Percentiles rank a stretch among this genome's conserved stretches.
Evolutionary conservation across 2,888 invertebrate genomes (phyloP).

Genomic region (Gandaritis pyraliata): DNA sequence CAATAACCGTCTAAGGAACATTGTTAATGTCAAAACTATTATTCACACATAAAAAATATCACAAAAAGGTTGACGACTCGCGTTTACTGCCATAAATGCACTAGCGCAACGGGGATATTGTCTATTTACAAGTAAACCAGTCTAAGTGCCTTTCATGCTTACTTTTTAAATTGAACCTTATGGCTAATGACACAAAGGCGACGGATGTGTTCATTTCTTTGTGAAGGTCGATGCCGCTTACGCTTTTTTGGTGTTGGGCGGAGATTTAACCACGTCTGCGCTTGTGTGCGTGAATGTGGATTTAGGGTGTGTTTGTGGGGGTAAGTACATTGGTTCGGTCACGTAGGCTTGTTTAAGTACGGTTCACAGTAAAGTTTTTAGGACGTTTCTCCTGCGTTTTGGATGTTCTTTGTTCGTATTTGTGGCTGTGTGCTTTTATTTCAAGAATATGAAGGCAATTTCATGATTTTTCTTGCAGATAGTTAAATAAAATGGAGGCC

Average conservation of each 20-base stretch:
- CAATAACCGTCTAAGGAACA: constrained; percentile 39
- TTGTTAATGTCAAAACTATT: constrained; percentile 58
- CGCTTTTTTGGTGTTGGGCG: constrained; percentile 45
- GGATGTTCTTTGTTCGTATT: constrained; percentile 58
- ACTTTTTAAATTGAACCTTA: constrained; percentile 53
- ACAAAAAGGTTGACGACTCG: constrained; percentile 76
- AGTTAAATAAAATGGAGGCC: not conserved
- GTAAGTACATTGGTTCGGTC: constrained; percentile 74
- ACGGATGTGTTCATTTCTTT: constrained; percentile 73
- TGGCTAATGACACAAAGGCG: constrained; percentile 46
- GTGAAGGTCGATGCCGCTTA: constrained; percentile 76
- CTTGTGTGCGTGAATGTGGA: constrained; percentile 63
- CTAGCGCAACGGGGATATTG: constrained; percentile 80
- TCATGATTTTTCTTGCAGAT: not conserved
- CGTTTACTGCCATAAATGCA: constrained; percentile 80
- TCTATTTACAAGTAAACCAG: constrained; percentile 49
- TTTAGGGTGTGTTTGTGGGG: constrained; percentile 61
- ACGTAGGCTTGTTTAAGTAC: constrained; percentile 75
- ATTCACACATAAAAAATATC: constrained; percentile 64
- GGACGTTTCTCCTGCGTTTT: constrained; percentile 56
- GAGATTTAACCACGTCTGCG: constrained; percentile 66
- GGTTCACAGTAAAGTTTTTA: constrained; percentile 58
- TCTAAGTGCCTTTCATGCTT: constrained; percentile 39
- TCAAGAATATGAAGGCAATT: not conserved
- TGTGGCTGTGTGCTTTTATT: constrained; percentile 8